phyloP scores from a whole-genome alignment of 2,113 vertebrate species.

The Pionites leucogaster region DNA sequence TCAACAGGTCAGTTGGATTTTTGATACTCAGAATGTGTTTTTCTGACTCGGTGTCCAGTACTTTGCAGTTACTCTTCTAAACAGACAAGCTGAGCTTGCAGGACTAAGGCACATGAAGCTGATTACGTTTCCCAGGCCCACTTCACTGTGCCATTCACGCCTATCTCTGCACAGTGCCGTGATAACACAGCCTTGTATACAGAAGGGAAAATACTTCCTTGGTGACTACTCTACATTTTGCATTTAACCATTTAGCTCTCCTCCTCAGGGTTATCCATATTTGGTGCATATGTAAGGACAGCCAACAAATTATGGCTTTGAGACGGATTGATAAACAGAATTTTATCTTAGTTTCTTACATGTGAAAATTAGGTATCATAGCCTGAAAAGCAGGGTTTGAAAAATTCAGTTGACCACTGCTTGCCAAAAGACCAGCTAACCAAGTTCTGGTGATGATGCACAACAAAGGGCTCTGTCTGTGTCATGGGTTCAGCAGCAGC shows the following conservation, averaged over 20 bases:
- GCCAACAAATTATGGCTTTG: not conserved
- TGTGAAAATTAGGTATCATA: not conserved
- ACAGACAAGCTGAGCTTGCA: not conserved
- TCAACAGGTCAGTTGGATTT: not conserved
- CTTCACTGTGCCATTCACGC: not conserved
- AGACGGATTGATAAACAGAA: not conserved
- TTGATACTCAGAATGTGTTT: not conserved
- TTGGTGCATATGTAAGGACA: not conserved
- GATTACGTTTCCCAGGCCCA: not conserved
- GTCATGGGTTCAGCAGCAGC: too few species aligned
- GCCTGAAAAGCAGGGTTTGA: not conserved
- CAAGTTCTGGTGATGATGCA: not conserved
- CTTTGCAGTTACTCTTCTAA: not conserved
- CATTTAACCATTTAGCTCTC: conserved; percentile 10
- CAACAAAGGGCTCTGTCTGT: not conserved
- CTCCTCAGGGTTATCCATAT: not conserved
- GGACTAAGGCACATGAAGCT: not conserved
- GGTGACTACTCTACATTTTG: not conserved
- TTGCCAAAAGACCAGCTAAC: not conserved
- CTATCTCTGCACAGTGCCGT: not conserved
- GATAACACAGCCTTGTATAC: not conserved
- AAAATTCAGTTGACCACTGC: not conserved
- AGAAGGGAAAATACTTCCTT: not conserved
- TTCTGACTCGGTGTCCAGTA: not conserved
- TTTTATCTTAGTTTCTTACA: not conserved